Conservation (phyloP, 1,140 invertebrate genomes). For the Caerostris darwini region DNA sequence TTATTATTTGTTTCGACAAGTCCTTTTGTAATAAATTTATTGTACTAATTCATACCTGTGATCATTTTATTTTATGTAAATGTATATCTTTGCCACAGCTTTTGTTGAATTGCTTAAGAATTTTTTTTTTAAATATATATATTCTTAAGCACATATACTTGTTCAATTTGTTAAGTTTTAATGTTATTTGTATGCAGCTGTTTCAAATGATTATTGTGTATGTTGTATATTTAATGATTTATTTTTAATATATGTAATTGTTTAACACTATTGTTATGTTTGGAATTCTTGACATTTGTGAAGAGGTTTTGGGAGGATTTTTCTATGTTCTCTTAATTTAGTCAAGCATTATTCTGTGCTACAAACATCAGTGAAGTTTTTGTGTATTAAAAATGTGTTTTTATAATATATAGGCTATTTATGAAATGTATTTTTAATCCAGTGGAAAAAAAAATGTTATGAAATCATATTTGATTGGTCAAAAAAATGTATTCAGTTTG, state of each 20-base stretch:
- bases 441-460: not conserved
- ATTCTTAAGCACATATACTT: constrained; percentile 38
- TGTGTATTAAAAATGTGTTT: not conserved
- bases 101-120: constrained; percentile 8
- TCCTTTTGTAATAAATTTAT: not conserved
- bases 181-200: constrained; percentile 71
- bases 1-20: not conserved
- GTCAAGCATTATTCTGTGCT: constrained; percentile 12
- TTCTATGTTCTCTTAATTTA: not conserved
- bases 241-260: constrained; percentile 54
- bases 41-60: constrained; percentile 34
- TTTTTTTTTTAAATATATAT: not conserved
- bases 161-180: constrained; percentile 74
- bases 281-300: constrained; percentile 15
- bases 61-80: constrained; percentile 48
- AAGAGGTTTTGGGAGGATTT: not conserved
- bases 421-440: not conserved
- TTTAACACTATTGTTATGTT: constrained; percentile 36
- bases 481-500: too few species aligned
- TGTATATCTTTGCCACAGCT: constrained; percentile 32
- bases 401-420: not conserved
- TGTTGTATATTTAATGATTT: constrained; percentile 68
- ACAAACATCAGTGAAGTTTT: not conserved
- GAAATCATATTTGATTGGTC: not conserved
- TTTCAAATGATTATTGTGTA: constrained; percentile 67